Conservation (phyloP, 2,113 vertebrate genomes). For the Microcebus griseorufus region DNA sequence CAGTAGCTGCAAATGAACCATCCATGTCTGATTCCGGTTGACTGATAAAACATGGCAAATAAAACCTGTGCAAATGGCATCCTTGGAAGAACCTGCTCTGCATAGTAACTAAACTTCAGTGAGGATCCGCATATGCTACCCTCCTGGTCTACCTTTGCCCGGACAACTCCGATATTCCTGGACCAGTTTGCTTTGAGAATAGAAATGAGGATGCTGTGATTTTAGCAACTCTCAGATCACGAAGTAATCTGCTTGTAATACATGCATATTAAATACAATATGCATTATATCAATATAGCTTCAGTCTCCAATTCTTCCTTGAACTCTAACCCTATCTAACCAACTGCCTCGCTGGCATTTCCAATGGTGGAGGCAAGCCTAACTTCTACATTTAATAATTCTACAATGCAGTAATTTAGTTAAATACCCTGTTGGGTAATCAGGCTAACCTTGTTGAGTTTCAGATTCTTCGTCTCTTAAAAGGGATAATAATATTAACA, state of each 20-base stretch:
- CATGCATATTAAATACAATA: neutral
- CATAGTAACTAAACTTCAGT: neutral
- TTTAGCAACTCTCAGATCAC: neutral
- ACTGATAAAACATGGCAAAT: neutral
- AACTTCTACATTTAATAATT: neutral
- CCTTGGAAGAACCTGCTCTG: neutral
- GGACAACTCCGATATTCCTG: too few species aligned
- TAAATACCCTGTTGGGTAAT: neutral
- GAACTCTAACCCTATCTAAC: neutral
- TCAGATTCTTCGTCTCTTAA: neutral
- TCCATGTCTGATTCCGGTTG: neutral
- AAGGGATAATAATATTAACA: neutral
- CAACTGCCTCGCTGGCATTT: neutral
- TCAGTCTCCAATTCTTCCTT: neutral
- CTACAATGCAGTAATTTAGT: neutral
- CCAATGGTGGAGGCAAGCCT: neutral
- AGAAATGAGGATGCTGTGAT: neutral
- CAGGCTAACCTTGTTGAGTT: neutral
- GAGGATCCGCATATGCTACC: neutral
- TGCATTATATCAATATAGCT: neutral
- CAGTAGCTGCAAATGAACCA: constrained; percentile 53
- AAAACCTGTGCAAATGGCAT: neutral
- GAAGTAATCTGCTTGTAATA: neutral
- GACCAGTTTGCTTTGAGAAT: neutral
- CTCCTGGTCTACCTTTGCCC: neutral